Base-by-base conservation (phyloP, 2,797 vertebrate genomes). In the Labeo calbasu region DNA sequence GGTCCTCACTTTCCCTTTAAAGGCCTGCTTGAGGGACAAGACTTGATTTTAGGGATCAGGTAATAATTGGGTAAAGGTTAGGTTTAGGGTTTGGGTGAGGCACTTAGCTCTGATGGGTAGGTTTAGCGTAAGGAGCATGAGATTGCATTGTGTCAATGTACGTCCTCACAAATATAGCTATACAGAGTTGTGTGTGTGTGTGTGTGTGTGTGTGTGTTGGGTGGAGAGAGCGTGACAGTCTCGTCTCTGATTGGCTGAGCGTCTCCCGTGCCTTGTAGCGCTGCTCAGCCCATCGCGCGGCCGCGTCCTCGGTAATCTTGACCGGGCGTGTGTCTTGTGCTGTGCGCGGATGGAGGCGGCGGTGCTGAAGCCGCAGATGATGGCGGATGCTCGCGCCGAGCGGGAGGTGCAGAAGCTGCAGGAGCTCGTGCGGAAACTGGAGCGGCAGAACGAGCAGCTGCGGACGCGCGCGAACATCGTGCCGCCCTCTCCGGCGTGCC, bases 371-470 rank as follows among this genome's bases (percentile, higher is more conserved):
- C 90, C 89, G 84, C 90, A 84, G 80, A 88, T 94, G 72, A 92
- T 95, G 94, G 90, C 94, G 87, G 96, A 96, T 90, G 93, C 95
- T 91, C 95, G 96, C 90, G 96, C 96, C 2, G 96, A 98, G 93
- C 92, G 96, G 93, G 96, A 98, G 95, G 96, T 97, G 93, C 96
- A 95, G 93, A 98, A 97, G 94, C 96, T 98, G 89, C 97, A 97
- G 94, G 95, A 97, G 92, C 96, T 98, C 88, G 96, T 98, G 65
- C 93, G 96, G 69, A 97, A 95, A 81, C 95, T 98, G 92, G 97
- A 98, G 94, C 93, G 93, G 89, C 97, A 98, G 90, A 97, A 98
- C 88, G 95, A 97, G 92, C 96, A 96, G 94, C 93, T 97, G 63
- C 92, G 96, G 85, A 96, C 92, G 87, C 94, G 96, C 36, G 94